Evolutionary conservation across 2,888 invertebrate species (phyloP), one percentile per base, ranked within the genome.

Genomic region (Diploptera punctata): DNA sequence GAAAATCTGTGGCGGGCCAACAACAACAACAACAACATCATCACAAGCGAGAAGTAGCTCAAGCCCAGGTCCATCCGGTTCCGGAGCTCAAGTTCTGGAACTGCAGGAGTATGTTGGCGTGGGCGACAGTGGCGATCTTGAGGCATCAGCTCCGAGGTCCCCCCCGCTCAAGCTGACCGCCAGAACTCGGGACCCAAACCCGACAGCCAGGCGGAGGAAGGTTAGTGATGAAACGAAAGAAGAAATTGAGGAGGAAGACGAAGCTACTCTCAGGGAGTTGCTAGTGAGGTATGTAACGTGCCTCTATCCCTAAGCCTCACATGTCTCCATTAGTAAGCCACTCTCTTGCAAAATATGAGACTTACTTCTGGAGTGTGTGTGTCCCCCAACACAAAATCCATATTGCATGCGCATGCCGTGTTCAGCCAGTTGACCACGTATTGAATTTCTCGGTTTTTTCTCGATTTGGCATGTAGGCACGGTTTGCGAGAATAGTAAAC

Each of bases 201-300:
- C 77, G 77, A 75, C 75, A 75, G 72, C 67, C 75, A 73, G 67
- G 71, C 72, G 75, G 71, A 71, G 87, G 86, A 86, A 87, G 86
- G 89, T 89, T 87, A 90, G 91, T 90, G 89, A 91, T 91, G 91
- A 90, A 89, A 89, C 91, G 91, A 87, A 90, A 88, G 90, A 91
- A 87, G 93, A 93, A 87, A 84, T 86, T 71, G 86, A 86, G 84
- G 85, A 85, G 82, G 88, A 88, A 83, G 94, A 95, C 90, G 94
- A 95, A 89, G 93, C 93, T 86, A 94, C 94, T 89, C 92, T 95
- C 88, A 93, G 94, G 90, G 93, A 94, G 91, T 91, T 95, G 89
- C 93, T 95, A 87, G 91, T 94, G 92, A 94, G 94, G 94, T 93
- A 91, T 86, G 87, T 73, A 47, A 26, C 65, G n/a, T 57, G 57